Evolutionary conservation across 2,113 vertebrate species (phyloP), one percentile per base, ranked within the genome.

Genomic region (Cheilinus undulatus): DNA sequence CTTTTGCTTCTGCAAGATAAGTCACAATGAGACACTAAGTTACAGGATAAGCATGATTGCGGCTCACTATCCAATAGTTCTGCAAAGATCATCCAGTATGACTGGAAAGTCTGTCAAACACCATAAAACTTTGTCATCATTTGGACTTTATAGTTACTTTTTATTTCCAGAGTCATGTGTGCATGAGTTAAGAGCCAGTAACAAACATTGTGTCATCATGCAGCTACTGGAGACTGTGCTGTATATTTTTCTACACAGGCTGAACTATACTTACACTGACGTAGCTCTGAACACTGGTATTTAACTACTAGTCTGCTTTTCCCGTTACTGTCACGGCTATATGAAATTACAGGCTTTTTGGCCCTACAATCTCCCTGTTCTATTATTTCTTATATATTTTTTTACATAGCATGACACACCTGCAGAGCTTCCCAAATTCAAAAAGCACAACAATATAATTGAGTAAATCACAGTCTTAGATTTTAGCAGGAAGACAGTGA

Each of bases 301-400:
- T 71, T 59, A 66, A 71, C 46, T 24, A 26, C 52, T 30, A 48
- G 38, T 30, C 26, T 76, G 49, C 49, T 49, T 48, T n/a, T 60
- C 38, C 28, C 42, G 22, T 69, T 49, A 49, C 59, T 65, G 30
- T 59, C 56, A 52, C 17, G 3, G 49, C 22, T 17, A 30, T 34
- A 43, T 24, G 19, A 73, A 73, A 66, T 70, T 27, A 69, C 52
- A 76, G 62, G 43, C 58, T 36, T 62, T 28, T 50, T 32, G 15
- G 26, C 32, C 5, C 12, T 51, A 5, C 36, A 68, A 30, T 57
- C 34, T 50, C 6, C 42, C 56, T 54, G 42, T 50, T 48, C n/a
- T 53, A 13, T 57, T 66, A 42, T 24, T 54, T 48, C 40, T 12
- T 45, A 23, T 2, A 26, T 9, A 50, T n/a, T 36, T 15, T 40